Percentiles rank a stretch among this genome's conserved stretches.
Conservation (phyloP, 2,797 vertebrate genomes). For the Triplophysa bombifrons region DNA sequence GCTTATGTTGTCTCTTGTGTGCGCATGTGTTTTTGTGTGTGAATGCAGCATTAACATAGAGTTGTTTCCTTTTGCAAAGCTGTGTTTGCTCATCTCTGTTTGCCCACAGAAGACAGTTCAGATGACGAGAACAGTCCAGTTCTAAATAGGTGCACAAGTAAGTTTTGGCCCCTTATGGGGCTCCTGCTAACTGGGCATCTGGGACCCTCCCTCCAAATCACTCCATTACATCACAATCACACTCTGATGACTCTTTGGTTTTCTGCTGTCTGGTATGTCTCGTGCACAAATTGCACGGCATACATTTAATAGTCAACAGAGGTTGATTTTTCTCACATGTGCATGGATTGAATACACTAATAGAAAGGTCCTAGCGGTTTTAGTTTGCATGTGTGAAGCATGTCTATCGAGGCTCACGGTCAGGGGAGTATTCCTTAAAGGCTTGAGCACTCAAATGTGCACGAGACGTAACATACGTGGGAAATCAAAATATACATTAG, state of each 20-base stretch:
- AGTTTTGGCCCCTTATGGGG: slow-evolving; percentile 66
- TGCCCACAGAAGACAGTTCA: slow-evolving; percentile 79
- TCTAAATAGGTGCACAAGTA: slow-evolving; percentile 81
- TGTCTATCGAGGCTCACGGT: neutral
- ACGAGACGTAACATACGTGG: neutral
- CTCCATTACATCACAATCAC: slow-evolving; percentile 9
- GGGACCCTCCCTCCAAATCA: slow-evolving; percentile 8
- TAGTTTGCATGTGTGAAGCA: neutral
- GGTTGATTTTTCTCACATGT: neutral
- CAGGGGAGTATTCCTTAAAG: neutral
- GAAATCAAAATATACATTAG: neutral
- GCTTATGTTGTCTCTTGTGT: slow-evolving; percentile 2
- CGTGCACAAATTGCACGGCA: neutral
- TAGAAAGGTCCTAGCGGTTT: neutral
- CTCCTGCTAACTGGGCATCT: slow-evolving; percentile 16
- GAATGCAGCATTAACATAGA: slow-evolving; percentile 40
- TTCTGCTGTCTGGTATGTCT: neutral
- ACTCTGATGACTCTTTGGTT: neutral
- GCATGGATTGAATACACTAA: neutral
- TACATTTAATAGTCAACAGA: neutral
- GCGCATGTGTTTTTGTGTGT: neutral
- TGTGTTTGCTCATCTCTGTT: slow-evolving; percentile 76
- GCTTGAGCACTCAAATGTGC: neutral
- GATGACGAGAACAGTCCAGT: slow-evolving; percentile 77
- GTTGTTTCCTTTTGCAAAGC: slow-evolving; percentile 65